phyloP scores from a whole-genome alignment of 1,140 invertebrate species.

The Sycobia sp. region DNA sequence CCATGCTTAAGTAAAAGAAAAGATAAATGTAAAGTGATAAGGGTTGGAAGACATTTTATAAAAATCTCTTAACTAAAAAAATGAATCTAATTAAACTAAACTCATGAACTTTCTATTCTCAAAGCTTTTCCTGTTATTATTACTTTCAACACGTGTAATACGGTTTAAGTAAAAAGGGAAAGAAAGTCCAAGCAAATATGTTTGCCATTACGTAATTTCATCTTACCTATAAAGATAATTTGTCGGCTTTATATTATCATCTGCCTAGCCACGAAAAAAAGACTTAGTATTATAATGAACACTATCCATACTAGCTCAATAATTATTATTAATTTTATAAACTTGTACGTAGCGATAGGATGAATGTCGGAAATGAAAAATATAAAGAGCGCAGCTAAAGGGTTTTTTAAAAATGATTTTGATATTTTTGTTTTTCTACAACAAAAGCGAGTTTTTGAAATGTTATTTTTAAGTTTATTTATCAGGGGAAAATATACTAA shows the following conservation, averaged over 20 bases:
- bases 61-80: conserved; percentile 6
- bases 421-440: too few species aligned
- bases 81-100: conserved; percentile 17
- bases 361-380: background rate
- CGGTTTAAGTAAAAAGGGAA: conserved; percentile 1
- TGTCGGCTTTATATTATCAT: background rate
- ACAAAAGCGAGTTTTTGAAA: too few species aligned
- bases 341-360: background rate
- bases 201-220: conserved; percentile 1
- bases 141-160: conserved; percentile 9
- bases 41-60: too few species aligned
- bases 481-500: too few species aligned
- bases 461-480: too few species aligned
- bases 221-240: conserved; percentile 9
- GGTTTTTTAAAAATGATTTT: too few species aligned
- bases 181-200: conserved; percentile 2
- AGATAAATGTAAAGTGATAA: too few species aligned
- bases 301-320: background rate
- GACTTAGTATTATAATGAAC: background rate
- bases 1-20: too few species aligned
- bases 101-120: conserved; percentile 10
- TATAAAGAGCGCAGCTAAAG: too few species aligned
- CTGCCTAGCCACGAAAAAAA: too few species aligned
- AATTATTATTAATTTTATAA: too few species aligned
- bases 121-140: conserved; percentile 6